Evolutionary conservation across 2,888 invertebrate genomes (phyloP).

Genomic region (Cheilosia vernalis): DNA sequence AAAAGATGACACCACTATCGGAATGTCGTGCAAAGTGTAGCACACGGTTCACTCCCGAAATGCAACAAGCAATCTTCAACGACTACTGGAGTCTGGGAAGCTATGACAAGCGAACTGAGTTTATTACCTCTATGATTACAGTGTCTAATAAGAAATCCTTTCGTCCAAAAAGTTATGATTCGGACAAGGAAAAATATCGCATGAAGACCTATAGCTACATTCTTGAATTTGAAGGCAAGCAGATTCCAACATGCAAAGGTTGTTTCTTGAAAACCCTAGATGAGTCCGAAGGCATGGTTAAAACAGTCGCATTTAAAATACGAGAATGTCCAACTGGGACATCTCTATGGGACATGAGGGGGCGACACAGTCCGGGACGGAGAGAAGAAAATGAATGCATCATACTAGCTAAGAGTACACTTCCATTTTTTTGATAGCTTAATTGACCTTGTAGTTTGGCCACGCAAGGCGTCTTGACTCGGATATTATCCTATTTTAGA

Average conservation of each 20-base stretch:
- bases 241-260: constrained; percentile 55
- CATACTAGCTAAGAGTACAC: constrained; percentile 61
- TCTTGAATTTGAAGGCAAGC: constrained; percentile 30
- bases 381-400: constrained; percentile 15
- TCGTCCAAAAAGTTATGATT: constrained; percentile 35
- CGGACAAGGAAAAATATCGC: constrained; percentile 49
- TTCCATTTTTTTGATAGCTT: constrained; percentile 57
- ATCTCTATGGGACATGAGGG: constrained; percentile 26
- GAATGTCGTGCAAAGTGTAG: constrained; percentile 71
- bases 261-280: constrained; percentile 62
- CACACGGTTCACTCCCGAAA: constrained; percentile 62
- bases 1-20: constrained; percentile 56
- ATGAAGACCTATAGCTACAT: constrained; percentile 56
- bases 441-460: neutral
- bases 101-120: constrained; percentile 69
- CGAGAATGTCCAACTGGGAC: constrained; percentile 21
- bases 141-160: constrained; percentile 46
- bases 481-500: constrained; percentile 5
- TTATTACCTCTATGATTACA: constrained; percentile 60
- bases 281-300: constrained; percentile 60
- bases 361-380: constrained; percentile 15
- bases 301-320: constrained; percentile 56
- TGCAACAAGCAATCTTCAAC: constrained; percentile 67
- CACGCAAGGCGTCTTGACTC: constrained; percentile 9
- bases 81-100: constrained; percentile 67